A percentile compares a stretch with the other conserved stretches of the same genome.
Conservation (phyloP, 2,888 invertebrate genomes). For the Temnothorax unifasciatus region DNA sequence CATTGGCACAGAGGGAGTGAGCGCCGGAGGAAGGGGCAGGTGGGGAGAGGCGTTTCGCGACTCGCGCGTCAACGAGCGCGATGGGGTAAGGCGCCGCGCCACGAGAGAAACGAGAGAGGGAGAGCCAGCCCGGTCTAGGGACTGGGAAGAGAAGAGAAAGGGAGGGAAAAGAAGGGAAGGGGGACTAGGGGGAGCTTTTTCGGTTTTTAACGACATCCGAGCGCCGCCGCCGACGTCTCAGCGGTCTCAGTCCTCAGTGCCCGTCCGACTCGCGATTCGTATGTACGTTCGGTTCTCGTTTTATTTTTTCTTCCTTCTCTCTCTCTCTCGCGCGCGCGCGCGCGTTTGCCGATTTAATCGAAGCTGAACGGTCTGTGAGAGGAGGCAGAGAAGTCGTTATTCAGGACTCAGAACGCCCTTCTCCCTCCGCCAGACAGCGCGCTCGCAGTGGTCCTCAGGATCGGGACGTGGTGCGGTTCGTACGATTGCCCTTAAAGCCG, state of each 20-base stretch:
- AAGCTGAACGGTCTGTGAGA: constrained; percentile 2
- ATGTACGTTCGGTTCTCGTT: background rate
- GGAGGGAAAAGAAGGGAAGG: background rate
- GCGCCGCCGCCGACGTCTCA: background rate
- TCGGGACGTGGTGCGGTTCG: background rate
- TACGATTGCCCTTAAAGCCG: background rate
- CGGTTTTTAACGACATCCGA: constrained; percentile 52
- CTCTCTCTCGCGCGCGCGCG: no score
- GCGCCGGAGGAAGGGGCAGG: background rate
- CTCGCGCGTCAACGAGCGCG: constrained; percentile 11
- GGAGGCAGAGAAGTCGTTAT: background rate
- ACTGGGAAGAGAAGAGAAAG: background rate
- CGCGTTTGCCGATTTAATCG: background rate
- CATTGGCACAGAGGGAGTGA: background rate
- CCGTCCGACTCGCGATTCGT: constrained; percentile 13
- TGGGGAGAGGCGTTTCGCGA: background rate
- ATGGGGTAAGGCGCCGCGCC: background rate
- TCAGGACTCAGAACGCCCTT: constrained; percentile 9
- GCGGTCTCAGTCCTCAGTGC: constrained; percentile 42
- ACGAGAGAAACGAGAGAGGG: background rate
- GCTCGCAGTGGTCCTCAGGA: background rate
- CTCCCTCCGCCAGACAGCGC: background rate
- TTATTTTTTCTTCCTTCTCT: background rate
- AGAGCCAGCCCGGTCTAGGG: background rate
- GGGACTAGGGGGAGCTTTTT: constrained; percentile 29